Base-by-base conservation (phyloP, 2,888 invertebrate genomes). In the Eupeodes latifasciatus region DNA sequence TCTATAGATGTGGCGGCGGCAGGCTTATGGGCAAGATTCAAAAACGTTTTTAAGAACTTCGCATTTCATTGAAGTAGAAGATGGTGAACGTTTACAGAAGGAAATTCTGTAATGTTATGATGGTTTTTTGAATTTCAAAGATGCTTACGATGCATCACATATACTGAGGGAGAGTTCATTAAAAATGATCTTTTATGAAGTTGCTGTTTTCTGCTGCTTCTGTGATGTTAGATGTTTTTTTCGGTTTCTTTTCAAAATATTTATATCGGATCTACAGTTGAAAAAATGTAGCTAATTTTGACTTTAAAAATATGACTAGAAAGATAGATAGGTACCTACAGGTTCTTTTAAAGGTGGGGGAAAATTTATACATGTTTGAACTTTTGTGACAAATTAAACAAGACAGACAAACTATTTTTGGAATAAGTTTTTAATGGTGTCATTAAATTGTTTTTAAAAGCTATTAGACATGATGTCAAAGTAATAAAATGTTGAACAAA, bases 161-260 rank as follows among this genome's bases (percentile, higher is more conserved):
- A 59, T 53, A 51, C n/a, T n/a, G 40, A 40, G 75, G 69, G 80
- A 76, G 84, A 87, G 87, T 87, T 87, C 87, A 87, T 87, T 87
- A 87, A 87, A 87, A 87, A 87, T 76, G 72, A 34, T 77, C 80
- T 55, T 87, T 87, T 80, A 87, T 87, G 84, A 84, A 80, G 87
- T 87, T 79, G 69, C 69, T 51, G 69, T 59, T 78, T 69, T 40
- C 40, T 27, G 51, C 44, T 40, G 36, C 40, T 27, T 27, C 27
- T 27, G 27, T 40, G 57, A 36, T 61, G 49, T 69, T 71, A 1
- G 36, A 19, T 47, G 49, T 5, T 59, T 14, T 27, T 6, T 53
- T 11, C 19, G 10, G 27, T 27, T 55, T 55, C 27, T 57, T 59
- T 59, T 57, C 34, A 34, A 59, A 59, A 59, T 36, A 59, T 36